Conservation (phyloP, 2,888 invertebrate species). For the Dynastes maya region DNA sequence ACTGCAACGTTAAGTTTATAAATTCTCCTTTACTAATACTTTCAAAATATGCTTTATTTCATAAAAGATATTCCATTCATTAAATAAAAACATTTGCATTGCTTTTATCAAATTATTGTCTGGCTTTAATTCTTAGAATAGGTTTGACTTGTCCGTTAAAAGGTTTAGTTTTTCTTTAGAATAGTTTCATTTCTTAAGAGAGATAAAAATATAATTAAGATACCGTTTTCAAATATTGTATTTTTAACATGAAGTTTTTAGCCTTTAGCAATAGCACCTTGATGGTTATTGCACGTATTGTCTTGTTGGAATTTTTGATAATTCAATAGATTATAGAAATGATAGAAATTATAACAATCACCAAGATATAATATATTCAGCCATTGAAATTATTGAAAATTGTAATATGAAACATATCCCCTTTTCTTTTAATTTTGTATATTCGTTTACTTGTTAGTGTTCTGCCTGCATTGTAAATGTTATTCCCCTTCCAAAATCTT, state of each 20-base stretch:
- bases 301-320: background rate
- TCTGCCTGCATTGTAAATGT: slow-evolving; percentile 22
- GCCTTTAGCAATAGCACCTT: slow-evolving; percentile 1
- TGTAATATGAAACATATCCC: background rate
- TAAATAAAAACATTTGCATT: slow-evolving; percentile 13
- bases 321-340: background rate
- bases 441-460: background rate
- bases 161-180: background rate
- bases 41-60: background rate
- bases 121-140: background rate
- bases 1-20: too few species aligned
- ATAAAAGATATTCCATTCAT: background rate
- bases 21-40: background rate
- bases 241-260: background rate
- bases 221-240: background rate
- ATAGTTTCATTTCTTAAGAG: too few species aligned
- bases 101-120: background rate
- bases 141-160: background rate
- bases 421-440: background rate
- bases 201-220: background rate
- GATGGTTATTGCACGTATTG: background rate
- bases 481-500: background rate
- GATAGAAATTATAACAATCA: too few species aligned
- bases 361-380: too few species aligned
- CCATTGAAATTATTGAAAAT: too few species aligned